phyloP scores from a whole-genome alignment of 2,888 invertebrate genomes.

The Apodemia hepburni region DNA sequence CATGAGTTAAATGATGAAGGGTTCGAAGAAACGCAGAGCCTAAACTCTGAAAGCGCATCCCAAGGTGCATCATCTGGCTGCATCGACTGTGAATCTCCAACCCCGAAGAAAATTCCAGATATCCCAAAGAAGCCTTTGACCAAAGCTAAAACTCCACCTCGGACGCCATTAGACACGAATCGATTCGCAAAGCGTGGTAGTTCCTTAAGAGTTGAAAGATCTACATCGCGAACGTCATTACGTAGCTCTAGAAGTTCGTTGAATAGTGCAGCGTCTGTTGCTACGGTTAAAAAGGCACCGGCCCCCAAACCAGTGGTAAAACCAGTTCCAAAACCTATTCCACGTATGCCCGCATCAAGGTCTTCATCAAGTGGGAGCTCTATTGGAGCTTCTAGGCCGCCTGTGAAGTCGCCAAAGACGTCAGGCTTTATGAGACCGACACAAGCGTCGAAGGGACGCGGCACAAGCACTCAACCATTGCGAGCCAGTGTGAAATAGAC shows the following conservation, averaged over 20 bases:
- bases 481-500: slow-evolving; percentile 57
- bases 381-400: slow-evolving; percentile 69
- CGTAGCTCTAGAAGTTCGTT: slow-evolving; percentile 91
- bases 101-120: slow-evolving; percentile 65
- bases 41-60: slow-evolving; percentile 92
- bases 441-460: slow-evolving; percentile 89
- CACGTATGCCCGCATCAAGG: slow-evolving; percentile 67
- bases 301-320: slow-evolving; percentile 63
- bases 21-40: slow-evolving; percentile 93
- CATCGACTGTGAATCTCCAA: slow-evolving; percentile 80
- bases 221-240: slow-evolving; percentile 88
- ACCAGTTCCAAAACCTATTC: slow-evolving; percentile 69
- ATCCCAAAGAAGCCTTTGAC: slow-evolving; percentile 71
- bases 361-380: slow-evolving; percentile 73
- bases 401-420: slow-evolving; percentile 54
- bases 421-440: slow-evolving; percentile 93
- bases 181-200: slow-evolving; percentile 53
- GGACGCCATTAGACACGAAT: slow-evolving; percentile 55
- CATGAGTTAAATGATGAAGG: slow-evolving; percentile 93
- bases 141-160: slow-evolving; percentile 71
- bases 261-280: slow-evolving; percentile 89
- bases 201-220: slow-evolving; percentile 85
- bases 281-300: slow-evolving; percentile 88
- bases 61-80: slow-evolving; percentile 91
- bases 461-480: slow-evolving; percentile 48